Conservation (phyloP, 2,888 invertebrate genomes). For the Agrochola litura region DNA sequence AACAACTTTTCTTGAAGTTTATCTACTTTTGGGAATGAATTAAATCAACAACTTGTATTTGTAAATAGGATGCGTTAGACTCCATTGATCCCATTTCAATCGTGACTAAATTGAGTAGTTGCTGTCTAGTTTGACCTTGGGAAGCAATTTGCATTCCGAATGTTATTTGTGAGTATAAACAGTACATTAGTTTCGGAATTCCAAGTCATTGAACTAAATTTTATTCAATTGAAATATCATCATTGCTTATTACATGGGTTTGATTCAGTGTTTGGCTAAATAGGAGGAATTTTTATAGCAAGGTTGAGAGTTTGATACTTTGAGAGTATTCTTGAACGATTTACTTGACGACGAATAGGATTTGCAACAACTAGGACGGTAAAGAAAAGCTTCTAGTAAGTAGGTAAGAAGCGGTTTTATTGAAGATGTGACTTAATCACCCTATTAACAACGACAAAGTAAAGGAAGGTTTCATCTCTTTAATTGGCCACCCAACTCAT, state of each 20-base stretch:
- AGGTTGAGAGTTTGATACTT: too few relatives aligned
- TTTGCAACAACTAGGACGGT: not conserved
- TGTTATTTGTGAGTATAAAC: conserved; percentile 45
- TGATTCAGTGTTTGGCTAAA: not conserved
- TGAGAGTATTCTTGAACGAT: not conserved
- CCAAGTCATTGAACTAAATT: conserved; percentile 42
- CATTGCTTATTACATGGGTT: not conserved
- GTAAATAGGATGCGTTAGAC: not conserved
- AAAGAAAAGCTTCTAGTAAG: conserved; percentile 7
- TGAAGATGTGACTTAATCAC: conserved; percentile 44
- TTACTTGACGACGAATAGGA: not conserved
- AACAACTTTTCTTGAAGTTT: not conserved
- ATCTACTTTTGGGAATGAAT: not conserved
- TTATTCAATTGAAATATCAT: conserved; percentile 35
- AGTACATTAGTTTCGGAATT: conserved; percentile 44
- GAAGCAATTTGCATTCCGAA: conserved; percentile 42
- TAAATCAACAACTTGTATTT: not conserved
- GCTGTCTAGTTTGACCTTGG: conserved; percentile 45
- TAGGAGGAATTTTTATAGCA: not conserved
- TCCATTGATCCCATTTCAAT: conserved; percentile 27
- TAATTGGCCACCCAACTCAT: conserved; percentile 60
- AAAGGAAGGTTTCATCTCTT: conserved; percentile 55
- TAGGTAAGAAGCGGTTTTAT: conserved; percentile 15
- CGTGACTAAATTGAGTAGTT: conserved; percentile 28
- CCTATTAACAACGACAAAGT: conserved; percentile 32